Conservation (phyloP, 2,888 invertebrate species). For the Ptychoptera albimana region DNA sequence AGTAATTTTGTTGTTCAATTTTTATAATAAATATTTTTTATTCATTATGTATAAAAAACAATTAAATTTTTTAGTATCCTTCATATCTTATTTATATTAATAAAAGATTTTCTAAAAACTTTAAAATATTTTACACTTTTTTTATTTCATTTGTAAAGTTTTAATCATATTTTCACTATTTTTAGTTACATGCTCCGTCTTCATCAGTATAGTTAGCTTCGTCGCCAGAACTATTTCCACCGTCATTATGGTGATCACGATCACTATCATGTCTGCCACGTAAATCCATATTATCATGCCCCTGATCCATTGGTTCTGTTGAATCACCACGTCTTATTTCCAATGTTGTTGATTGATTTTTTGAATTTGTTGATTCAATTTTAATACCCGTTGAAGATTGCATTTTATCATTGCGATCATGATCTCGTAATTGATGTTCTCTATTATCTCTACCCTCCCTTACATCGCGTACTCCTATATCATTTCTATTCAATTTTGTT, state of each 20-base stretch:
- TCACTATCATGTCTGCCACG: background rate
- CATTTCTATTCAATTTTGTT: slow-evolving; percentile 18
- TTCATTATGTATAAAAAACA: slow-evolving; percentile 6
- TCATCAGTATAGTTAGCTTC: slow-evolving; percentile 29
- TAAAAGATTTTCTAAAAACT: no score
- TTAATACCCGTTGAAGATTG: slow-evolving; percentile 13
- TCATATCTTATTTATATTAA: no score
- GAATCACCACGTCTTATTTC: slow-evolving; percentile 25
- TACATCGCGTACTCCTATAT: background rate
- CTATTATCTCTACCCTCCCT: no score
- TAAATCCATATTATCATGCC: slow-evolving; percentile 10
- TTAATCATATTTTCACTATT: background rate
- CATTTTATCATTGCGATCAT: background rate
- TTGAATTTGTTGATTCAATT: slow-evolving; percentile 20
- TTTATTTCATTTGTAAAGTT: background rate
- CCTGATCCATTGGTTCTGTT: slow-evolving; percentile 29
- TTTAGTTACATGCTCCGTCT: slow-evolving; percentile 12
- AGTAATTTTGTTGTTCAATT: background rate
- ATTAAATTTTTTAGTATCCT: slow-evolving; percentile 1
- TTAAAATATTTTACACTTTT: no score
- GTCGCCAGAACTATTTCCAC: slow-evolving; percentile 24
- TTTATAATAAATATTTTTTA: background rate
- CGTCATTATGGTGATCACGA: slow-evolving; percentile 23
- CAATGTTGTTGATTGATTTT: background rate
- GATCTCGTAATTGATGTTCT: slow-evolving; percentile 1